These are phyloP conservation scores for Scomberomorus guttatus DNA, from an alignment of 2,797 vertebrate species.

Conservation along the genomic window DNA sequence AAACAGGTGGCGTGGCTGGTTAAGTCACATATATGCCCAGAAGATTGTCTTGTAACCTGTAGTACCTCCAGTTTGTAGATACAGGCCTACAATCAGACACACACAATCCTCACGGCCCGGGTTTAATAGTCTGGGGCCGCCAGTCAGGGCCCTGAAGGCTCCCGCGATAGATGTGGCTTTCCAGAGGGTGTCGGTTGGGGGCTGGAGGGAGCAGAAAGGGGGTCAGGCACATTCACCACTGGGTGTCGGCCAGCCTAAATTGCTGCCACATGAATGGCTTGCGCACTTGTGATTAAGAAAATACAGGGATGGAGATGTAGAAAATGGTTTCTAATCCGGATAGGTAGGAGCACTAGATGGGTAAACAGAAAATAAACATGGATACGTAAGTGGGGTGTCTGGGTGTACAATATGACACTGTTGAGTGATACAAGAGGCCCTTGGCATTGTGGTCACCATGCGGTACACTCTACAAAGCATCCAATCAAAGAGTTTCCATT, in stretches of 20 bases:
- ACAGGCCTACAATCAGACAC: conserved; percentile 27
- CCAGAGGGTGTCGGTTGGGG: conserved; percentile 68
- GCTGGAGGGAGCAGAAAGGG: conserved; percentile 66
- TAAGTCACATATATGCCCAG: conserved; percentile 24
- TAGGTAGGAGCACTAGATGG: conserved; percentile 31
- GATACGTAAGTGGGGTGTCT: conserved; percentile 6
- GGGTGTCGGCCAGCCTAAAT: conserved; percentile 77
- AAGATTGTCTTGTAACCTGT: conserved; percentile 57
- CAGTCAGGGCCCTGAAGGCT: conserved; percentile 66
- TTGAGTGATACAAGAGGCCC: conserved; percentile 57
- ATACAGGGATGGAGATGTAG: conserved; percentile 35
- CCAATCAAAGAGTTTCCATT: conserved; percentile 57
- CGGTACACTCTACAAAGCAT: conserved; percentile 66
- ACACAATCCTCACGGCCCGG: conserved; percentile 41
- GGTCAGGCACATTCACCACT: conserved; percentile 76
- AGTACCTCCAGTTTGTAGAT: conserved; percentile 23
- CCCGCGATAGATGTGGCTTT: conserved; percentile 83
- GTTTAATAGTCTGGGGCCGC: conserved; percentile 74
- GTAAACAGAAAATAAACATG: conserved; percentile 53
- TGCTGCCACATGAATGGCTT: conserved; percentile 78
- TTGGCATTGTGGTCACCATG: conserved; percentile 59
- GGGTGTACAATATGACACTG: conserved; percentile 31
- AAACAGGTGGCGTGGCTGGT: conserved; percentile 31
- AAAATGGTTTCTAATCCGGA: conserved; percentile 39
- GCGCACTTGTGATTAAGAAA: conserved; percentile 60